A percentile compares a stretch with the other conserved stretches of the same genome.
Evolutionary conservation across 2,797 vertebrate genomes (phyloP).

Genomic region (Phaenicophaeus curvirostris): DNA sequence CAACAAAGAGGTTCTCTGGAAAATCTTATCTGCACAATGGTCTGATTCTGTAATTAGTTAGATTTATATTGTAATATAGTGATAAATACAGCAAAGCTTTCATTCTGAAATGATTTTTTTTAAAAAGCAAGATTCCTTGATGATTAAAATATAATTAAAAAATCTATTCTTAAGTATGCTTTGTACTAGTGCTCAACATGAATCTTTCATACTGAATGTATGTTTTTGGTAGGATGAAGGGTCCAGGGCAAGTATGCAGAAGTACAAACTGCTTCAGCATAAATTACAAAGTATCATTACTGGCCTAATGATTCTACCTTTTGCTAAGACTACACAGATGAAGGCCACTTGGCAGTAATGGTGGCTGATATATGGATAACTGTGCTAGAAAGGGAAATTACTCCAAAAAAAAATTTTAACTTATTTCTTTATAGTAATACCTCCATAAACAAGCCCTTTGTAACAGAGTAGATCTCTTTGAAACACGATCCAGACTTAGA

Average conservation of each 20-base stretch:
- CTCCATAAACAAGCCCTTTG: neutral
- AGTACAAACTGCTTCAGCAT: neutral
- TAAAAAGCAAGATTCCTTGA: neutral
- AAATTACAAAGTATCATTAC: neutral
- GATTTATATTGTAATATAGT: neutral
- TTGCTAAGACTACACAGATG: neutral
- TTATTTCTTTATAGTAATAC: neutral
- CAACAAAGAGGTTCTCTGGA: neutral
- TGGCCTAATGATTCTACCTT: neutral
- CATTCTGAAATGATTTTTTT: neutral
- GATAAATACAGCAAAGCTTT: neutral
- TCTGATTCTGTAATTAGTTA: neutral
- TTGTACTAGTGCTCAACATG: neutral
- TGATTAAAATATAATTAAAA: neutral
- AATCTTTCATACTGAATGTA: neutral
- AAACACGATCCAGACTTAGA: neutral
- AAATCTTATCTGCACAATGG: neutral
- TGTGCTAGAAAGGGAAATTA: neutral
- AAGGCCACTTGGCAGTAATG: neutral
- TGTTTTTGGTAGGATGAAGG: neutral
- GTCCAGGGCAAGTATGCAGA: neutral
- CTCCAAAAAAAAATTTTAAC: neutral
- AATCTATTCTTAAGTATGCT: neutral
- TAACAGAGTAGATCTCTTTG: neutral
- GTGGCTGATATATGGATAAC: neutral